Conservation (phyloP, 2,888 invertebrate species). For the Sipunculus nudus region DNA sequence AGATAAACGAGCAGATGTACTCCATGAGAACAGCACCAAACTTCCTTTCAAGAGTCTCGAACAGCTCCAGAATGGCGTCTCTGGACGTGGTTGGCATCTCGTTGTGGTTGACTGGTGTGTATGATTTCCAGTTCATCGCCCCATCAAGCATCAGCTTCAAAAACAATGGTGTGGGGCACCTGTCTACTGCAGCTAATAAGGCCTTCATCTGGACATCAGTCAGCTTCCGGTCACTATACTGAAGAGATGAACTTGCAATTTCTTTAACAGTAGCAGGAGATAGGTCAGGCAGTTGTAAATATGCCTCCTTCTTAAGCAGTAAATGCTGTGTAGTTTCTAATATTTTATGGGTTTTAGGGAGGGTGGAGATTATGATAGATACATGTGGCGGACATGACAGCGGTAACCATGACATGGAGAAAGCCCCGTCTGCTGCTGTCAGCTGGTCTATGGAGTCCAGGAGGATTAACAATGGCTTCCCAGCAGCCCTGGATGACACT, state of each 20-base stretch:
- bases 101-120: constrained; percentile 25
- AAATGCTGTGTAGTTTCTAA: no score
- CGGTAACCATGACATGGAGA: constrained; percentile 55
- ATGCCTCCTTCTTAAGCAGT: constrained; percentile 39
- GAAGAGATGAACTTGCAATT: constrained; percentile 16
- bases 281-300: constrained; percentile 47
- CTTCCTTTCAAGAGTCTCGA: constrained; percentile 52
- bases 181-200: constrained; percentile 43
- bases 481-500: constrained; percentile 40
- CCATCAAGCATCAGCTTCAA: constrained; percentile 57
- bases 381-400: constrained; percentile 52
- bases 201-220: constrained; percentile 18
- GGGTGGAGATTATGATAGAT: constrained; percentile 51
- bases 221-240: constrained; percentile 5
- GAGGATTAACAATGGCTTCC: constrained; percentile 51
- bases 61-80: constrained; percentile 51
- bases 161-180: constrained; percentile 52
- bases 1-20: no score
- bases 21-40: constrained; percentile 52
- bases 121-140: constrained; percentile 54
- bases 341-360: constrained; percentile 49
- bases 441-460: constrained; percentile 61
- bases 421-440: constrained; percentile 43
- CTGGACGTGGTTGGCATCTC: constrained; percentile 45
- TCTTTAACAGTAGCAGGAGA: constrained; percentile 46